Percentiles rank a stretch among this genome's conserved stretches.
These are phyloP conservation scores for Cataglyphis livida DNA, from an alignment of 2,888 invertebrate genomes.

Conservation along the genomic window DNA sequence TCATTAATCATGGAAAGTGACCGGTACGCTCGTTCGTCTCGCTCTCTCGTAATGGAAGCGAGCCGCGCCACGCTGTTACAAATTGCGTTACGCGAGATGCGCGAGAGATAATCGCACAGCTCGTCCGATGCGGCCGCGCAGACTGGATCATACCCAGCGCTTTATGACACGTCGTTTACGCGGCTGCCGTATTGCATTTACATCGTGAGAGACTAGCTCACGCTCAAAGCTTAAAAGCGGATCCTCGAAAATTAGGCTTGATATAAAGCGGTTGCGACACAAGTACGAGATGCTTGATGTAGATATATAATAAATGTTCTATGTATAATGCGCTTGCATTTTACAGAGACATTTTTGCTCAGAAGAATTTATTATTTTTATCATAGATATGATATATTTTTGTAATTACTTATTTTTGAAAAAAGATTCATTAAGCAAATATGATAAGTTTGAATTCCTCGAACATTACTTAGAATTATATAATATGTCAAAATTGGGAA, in stretches of 20 bases:
- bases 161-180: slow-evolving; percentile 69
- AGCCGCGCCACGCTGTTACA: slow-evolving; percentile 67
- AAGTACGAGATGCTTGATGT: background rate
- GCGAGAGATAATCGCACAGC: slow-evolving; percentile 73
- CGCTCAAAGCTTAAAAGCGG: slow-evolving; percentile 42
- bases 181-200: slow-evolving; percentile 53
- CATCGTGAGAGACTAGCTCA: slow-evolving; percentile 24
- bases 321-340: background rate
- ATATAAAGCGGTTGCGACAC: slow-evolving; percentile 8
- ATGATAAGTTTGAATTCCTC: background rate
- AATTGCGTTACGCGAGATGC: slow-evolving; percentile 77
- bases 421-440: background rate
- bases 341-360: background rate
- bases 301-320: background rate
- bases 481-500: background rate
- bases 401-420: background rate
- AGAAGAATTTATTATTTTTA: slow-evolving; percentile 1
- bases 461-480: background rate
- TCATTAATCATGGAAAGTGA: slow-evolving; percentile 79
- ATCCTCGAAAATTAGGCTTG: slow-evolving; percentile 29
- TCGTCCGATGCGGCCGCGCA: slow-evolving; percentile 50
- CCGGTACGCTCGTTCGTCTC: slow-evolving; percentile 61
- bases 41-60: slow-evolving; percentile 62
- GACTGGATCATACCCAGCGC: slow-evolving; percentile 48
- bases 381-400: no score